A percentile compares a stretch with the other conserved stretches of the same genome.
Conservation (phyloP, 2,113 vertebrate species). For the Anguilla japonica region DNA sequence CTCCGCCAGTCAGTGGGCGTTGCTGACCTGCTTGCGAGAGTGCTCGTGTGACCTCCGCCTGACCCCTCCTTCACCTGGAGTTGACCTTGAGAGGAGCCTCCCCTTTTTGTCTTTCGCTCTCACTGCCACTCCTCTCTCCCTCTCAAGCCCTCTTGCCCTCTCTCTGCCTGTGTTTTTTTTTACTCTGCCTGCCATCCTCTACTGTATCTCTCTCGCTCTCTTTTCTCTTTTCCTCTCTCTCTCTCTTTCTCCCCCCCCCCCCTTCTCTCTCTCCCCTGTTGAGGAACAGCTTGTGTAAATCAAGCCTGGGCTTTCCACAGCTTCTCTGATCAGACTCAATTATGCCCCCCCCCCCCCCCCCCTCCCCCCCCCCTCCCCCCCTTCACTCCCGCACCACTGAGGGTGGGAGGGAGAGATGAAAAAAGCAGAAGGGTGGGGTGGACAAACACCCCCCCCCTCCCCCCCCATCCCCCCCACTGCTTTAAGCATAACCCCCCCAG, state of each 20-base stretch:
- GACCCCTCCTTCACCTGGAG: slow-evolving; percentile 95
- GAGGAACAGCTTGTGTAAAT: slow-evolving; percentile 60
- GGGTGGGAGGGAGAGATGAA: neutral
- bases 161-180: slow-evolving; percentile 53
- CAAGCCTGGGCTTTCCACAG: slow-evolving; percentile 66
- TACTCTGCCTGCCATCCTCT: slow-evolving; percentile 22
- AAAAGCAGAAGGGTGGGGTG: slow-evolving; percentile 49
- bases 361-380: slow-evolving; percentile 70
- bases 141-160: slow-evolving; percentile 34
- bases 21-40: slow-evolving; percentile 92
- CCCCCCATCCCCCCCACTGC: slow-evolving; percentile 61
- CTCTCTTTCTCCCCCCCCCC: slow-evolving; percentile 50
- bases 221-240: slow-evolving; percentile 40
- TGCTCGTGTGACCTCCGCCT: slow-evolving; percentile 82
- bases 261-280: slow-evolving; percentile 13
- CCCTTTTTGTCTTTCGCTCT: slow-evolving; percentile 65
- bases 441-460: slow-evolving; percentile 50
- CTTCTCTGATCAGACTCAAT: slow-evolving; percentile 84
- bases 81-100: slow-evolving; percentile 94
- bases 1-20: slow-evolving; percentile 73
- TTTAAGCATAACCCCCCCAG: slow-evolving; percentile 54
- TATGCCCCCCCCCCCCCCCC: slow-evolving; percentile 74
- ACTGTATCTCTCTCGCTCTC: slow-evolving; percentile 6
- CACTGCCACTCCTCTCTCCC: slow-evolving; percentile 37
- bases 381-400: slow-evolving; percentile 40